phyloP scores from a whole-genome alignment of 2,888 invertebrate genomes.

The Idaea biselata region DNA sequence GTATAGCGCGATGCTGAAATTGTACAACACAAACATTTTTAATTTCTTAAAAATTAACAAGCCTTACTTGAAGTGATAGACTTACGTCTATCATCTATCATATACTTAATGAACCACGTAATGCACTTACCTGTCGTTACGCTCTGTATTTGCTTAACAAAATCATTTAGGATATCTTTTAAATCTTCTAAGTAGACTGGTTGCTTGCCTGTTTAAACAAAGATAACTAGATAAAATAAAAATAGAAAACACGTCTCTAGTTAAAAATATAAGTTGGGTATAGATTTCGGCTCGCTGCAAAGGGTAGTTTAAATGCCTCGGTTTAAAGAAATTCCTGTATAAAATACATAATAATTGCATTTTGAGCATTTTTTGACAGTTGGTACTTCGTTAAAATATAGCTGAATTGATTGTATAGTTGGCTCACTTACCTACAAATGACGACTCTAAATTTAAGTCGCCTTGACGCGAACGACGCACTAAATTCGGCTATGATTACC shows the following conservation, averaged over 20 bases:
- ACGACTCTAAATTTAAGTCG: too few species aligned
- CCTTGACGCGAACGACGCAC: too few species aligned
- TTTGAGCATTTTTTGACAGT: too few species aligned
- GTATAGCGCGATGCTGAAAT: neutral
- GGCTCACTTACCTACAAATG: too few species aligned
- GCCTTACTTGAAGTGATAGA: neutral
- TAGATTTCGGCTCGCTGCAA: too few species aligned
- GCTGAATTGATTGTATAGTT: too few species aligned
- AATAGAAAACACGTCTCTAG: neutral
- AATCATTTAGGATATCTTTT: constrained; percentile 45
- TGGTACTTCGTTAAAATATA: too few species aligned
- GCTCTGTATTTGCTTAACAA: constrained; percentile 27
- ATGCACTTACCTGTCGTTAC: neutral
- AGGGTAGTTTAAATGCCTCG: too few species aligned
- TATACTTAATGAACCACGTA: neutral
- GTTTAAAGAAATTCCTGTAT: too few species aligned
- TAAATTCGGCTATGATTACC: too few species aligned
- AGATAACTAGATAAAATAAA: constrained; percentile 9
- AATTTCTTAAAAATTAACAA: neutral
- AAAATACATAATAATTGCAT: too few species aligned
- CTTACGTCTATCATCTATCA: neutral
- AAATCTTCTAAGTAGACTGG: constrained; percentile 56
- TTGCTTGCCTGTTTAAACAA: constrained; percentile 15
- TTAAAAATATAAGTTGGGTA: neutral
- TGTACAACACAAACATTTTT: too few species aligned